Evolutionary conservation across 2,113 vertebrate genomes (phyloP).

Genomic region (Corythoichthys intestinalis): DNA sequence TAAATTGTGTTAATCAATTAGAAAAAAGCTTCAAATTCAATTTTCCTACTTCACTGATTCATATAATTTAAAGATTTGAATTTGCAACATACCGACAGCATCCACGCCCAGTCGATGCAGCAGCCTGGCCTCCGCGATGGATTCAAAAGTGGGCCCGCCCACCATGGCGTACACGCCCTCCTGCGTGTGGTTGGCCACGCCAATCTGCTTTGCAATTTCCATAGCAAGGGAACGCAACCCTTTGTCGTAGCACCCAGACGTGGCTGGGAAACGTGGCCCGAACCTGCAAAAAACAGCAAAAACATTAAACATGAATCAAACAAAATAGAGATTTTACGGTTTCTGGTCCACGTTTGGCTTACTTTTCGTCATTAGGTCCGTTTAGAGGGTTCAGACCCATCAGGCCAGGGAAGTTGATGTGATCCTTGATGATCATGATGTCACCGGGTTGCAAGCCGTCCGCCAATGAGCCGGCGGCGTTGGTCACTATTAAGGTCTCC

Average conservation of each 20-base stretch:
- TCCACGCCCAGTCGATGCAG: conserved; percentile 75
- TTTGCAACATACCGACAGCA: conserved; percentile 71
- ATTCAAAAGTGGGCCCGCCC: conserved; percentile 78
- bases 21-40: not conserved
- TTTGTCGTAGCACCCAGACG: conserved; percentile 76
- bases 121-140: conserved; percentile 73
- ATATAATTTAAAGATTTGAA: not conserved
- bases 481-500: conserved; percentile 77
- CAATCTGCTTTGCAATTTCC: conserved; percentile 69
- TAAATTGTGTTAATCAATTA: no score
- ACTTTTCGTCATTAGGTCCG: conserved; percentile 79
- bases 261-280: conserved; percentile 77
- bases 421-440: conserved; percentile 81
- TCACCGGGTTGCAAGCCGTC: conserved; percentile 73
- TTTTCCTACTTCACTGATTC: not conserved
- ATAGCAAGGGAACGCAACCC: conserved; percentile 59
- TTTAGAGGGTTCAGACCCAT: conserved; percentile 72
- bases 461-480: conserved; percentile 77
- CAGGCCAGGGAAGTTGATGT: conserved; percentile 77
- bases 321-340: no score
- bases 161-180: conserved; percentile 81
- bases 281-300: conserved; percentile 58
- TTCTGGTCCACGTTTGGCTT: not conserved
- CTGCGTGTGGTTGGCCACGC: conserved; percentile 50
- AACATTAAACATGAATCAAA: not conserved